Base-by-base conservation (phyloP, 2,888 invertebrate species). In the Lepetodrilus schrolli region DNA sequence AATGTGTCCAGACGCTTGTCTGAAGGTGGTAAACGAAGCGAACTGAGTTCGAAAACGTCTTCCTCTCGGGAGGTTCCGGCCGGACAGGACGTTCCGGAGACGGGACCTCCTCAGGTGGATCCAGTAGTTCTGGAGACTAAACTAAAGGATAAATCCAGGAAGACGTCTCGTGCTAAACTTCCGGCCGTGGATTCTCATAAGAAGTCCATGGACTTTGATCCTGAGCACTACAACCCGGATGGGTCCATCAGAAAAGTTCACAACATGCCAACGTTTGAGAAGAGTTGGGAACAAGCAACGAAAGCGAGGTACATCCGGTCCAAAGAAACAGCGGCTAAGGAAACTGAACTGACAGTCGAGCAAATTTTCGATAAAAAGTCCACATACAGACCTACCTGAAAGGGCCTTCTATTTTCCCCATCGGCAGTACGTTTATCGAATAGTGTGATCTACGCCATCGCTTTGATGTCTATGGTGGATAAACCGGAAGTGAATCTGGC, bases 251-350 rank as follows among this genome's bases (percentile, higher is more conserved):
- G 85, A 13, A 87, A 85, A 1, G 73, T 83, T 51, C 83, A 84
- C 69, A 66, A 65, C 4, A 43, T 86, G 70, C 86, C 87, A 0
- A 68, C 80, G 13, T 81, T 84, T 36, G 80, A 82, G 0, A 72
- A 80, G 37, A 69, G 79, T 0, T 84, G 81, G 68, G 79, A 77
- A 26, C 81, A 88, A 71, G 88, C 88, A 1, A 71, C 76, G 72
- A 84, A 84, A 49, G 87, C 88, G 0, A 77, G 86, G 17, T 88
- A 86, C 17, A 79, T 86, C 1, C 74, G 87, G 0, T 74, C 80
- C 1, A 76, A 74, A 20, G 80, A 82, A 13, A 66, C 50, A n/a
- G 51, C 58, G 5, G 81, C 78, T 26, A 66, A 72, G 17, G 86
- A 86, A 26, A 74, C 72, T 47, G 84, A 84, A 74, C 74, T 86